Conservation (phyloP, 2,888 invertebrate genomes). For the Microctonus brassicae region DNA sequence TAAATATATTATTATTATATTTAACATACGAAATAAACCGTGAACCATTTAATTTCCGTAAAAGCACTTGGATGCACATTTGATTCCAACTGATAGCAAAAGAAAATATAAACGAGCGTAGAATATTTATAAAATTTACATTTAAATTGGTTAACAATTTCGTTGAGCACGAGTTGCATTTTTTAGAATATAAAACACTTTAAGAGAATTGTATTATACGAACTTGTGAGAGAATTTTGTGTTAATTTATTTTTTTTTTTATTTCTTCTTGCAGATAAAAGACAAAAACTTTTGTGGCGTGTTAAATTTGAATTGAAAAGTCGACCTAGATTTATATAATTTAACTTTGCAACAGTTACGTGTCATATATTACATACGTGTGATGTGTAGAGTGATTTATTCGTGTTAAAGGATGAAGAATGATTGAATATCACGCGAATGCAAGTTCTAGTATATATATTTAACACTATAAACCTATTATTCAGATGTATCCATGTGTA, state of each 20-base stretch:
- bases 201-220: background rate
- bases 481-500: background rate
- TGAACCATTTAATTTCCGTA: slow-evolving; percentile 14
- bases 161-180: background rate
- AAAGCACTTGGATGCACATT: slow-evolving; percentile 26
- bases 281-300: background rate
- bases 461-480: background rate
- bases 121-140: slow-evolving; percentile 10
- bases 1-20: slow-evolving; percentile 16
- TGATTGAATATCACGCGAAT: slow-evolving; percentile 36
- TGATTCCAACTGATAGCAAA: slow-evolving; percentile 4
- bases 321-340: background rate
- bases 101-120: background rate
- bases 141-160: slow-evolving; percentile 24
- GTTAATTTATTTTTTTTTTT: background rate
- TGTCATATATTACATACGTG: background rate
- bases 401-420: slow-evolving; percentile 31
- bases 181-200: background rate
- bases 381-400: background rate
- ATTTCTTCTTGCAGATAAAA: background rate
- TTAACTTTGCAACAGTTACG: background rate
- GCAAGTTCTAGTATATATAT: background rate
- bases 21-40: background rate
- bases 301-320: background rate
- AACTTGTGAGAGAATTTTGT: background rate